phyloP scores from a whole-genome alignment of 2,888 invertebrate genomes.

The Dichetophora obliterata region DNA sequence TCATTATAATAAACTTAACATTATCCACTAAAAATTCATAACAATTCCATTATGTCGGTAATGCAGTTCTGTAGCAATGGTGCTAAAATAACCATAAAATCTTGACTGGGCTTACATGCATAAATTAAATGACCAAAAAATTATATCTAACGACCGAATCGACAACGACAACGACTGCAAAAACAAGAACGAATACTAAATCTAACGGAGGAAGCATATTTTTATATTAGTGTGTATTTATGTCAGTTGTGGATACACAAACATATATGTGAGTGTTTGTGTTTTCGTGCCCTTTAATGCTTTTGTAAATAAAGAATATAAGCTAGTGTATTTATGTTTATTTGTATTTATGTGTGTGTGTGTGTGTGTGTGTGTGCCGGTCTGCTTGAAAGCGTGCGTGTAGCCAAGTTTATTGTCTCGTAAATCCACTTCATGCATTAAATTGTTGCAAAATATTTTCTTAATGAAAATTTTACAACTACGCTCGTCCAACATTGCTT shows the following conservation, averaged over 20 bases:
- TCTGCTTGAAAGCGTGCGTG: slow-evolving; percentile 5
- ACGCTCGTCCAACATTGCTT: neutral
- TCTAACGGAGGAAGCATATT: slow-evolving; percentile 37
- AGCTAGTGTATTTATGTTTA: neutral
- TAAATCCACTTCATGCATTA: slow-evolving; percentile 50
- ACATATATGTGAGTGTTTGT: neutral
- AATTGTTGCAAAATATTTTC: slow-evolving; percentile 55
- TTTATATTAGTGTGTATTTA: slow-evolving; percentile 30
- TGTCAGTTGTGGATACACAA: neutral
- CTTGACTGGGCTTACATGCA: slow-evolving; percentile 45
- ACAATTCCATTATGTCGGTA: slow-evolving; percentile 43
- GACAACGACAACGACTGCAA: neutral
- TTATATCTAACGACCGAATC: slow-evolving; percentile 43
- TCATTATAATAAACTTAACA: slow-evolving; percentile 47
- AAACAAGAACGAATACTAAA: neutral
- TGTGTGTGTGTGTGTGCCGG: slow-evolving; percentile 15
- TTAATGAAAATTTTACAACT: slow-evolving; percentile 56
- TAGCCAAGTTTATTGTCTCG: slow-evolving; percentile 42
- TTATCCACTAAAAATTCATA: slow-evolving; percentile 50
- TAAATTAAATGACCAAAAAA: slow-evolving; percentile 50
- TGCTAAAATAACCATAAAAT: slow-evolving; percentile 50
- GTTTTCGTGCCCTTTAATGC: slow-evolving; percentile 11
- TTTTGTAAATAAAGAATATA: slow-evolving; percentile 12
- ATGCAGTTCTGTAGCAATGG: slow-evolving; percentile 32
- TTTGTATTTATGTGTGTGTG: slow-evolving; percentile 12